These are phyloP conservation scores for Chlorops oryzae DNA, from an alignment of 1,140 invertebrate species.

Conservation along the genomic window DNA sequence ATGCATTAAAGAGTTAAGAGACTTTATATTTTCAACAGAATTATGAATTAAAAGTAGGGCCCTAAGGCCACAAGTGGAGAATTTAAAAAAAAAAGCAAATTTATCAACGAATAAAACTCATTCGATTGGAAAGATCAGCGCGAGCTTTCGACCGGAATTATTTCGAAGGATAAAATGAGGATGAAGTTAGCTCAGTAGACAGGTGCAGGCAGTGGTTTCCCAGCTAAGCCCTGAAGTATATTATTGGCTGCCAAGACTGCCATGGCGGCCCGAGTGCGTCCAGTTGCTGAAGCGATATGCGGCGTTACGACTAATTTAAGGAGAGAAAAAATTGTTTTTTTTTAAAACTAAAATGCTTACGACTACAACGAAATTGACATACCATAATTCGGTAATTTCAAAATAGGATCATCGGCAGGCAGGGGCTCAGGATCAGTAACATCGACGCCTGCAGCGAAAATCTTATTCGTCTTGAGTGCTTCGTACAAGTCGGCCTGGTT, in stretches of 20 bases:
- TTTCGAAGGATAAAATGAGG: background rate
- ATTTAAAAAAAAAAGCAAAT: too few species aligned
- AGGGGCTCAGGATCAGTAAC: conserved; percentile 89
- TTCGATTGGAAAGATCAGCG: too few species aligned
- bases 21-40: too few species aligned
- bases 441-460: conserved; percentile 86
- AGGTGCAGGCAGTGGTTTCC: conserved; percentile 59
- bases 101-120: too few species aligned
- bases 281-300: conserved; percentile 81
- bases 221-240: conserved; percentile 66
- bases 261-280: conserved; percentile 72
- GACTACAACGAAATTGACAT: conserved; percentile 30
- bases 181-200: conserved; percentile 46
- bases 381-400: conserved; percentile 76
- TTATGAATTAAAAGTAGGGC: too few species aligned
- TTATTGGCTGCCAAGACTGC: conserved; percentile 71
- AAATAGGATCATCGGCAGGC: conserved; percentile 68
- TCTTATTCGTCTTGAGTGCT: conserved; percentile 67
- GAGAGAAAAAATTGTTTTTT: conserved; percentile 38
- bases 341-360: too few species aligned
- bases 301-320: conserved; percentile 66
- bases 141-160: background rate
- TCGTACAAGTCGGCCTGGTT: conserved; percentile 73
- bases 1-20: too few species aligned
- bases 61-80: too few species aligned